Evolutionary conservation across 2,888 invertebrate genomes (phyloP).

Genomic region (Mimas tiliae): DNA sequence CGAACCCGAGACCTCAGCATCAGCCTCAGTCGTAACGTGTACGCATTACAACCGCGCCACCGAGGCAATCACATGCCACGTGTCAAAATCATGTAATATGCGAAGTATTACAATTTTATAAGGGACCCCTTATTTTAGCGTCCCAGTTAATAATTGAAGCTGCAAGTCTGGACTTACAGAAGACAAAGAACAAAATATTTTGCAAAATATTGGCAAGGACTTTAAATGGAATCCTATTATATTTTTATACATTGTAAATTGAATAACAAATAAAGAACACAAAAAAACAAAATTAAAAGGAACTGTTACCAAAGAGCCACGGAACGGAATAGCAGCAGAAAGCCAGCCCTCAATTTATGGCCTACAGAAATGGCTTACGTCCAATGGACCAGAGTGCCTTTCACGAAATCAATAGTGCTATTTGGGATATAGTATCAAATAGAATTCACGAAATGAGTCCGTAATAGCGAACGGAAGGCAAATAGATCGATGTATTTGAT

Average conservation of each 20-base stretch:
- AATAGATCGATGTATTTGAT: constrained; percentile 9
- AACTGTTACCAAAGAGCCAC: not conserved
- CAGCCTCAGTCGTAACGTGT: no score
- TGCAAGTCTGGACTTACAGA: no score
- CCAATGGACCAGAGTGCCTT: constrained; percentile 9
- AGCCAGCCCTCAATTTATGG: constrained; percentile 10
- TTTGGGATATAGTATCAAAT: constrained; percentile 14
- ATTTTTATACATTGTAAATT: not conserved
- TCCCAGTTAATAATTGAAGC: no score
- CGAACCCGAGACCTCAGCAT: no score
- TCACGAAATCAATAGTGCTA: constrained; percentile 17
- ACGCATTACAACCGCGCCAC: no score
- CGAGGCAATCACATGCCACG: no score
- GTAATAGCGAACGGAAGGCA: constrained; percentile 1
- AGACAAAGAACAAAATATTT: no score
- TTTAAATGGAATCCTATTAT: not conserved
- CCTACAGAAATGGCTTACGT: constrained; percentile 19
- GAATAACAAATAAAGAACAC: not conserved
- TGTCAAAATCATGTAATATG: no score
- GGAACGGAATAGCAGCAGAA: constrained; percentile 1
- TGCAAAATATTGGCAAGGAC: no score
- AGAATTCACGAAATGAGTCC: constrained; percentile 8
- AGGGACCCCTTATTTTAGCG: no score
- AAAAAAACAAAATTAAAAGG: constrained; percentile 6
- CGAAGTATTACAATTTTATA: no score